Percentiles rank a stretch among this genome's conserved stretches.
Evolutionary conservation across 2,113 vertebrate genomes (phyloP).

Genomic region (Sapayoa aenigma): DNA sequence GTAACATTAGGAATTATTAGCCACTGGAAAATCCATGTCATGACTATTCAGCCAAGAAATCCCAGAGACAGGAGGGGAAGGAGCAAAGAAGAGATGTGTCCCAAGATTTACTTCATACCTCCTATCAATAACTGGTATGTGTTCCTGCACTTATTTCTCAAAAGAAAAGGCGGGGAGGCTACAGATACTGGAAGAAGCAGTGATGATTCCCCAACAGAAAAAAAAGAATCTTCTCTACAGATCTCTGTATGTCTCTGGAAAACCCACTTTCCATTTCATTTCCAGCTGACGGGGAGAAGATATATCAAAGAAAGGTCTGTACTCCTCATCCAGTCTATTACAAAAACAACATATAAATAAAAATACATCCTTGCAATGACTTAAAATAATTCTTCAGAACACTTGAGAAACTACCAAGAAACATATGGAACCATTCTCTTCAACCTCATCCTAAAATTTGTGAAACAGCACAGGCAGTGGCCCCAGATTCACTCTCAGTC

Average conservation of each 20-base stretch:
- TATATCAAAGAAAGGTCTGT: neutral
- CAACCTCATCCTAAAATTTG: neutral
- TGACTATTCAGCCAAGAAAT: neutral
- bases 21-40: neutral
- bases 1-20: neutral
- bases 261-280: neutral
- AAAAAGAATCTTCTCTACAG: neutral
- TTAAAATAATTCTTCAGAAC: neutral
- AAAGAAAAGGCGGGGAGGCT: fast-evolving
- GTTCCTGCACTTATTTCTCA: neutral
- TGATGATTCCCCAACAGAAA: neutral
- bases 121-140: neutral
- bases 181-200: neutral
- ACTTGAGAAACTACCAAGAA: neutral
- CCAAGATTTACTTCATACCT: neutral
- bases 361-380: neutral
- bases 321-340: neutral
- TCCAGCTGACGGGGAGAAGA: neutral
- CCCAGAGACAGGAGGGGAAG: neutral
- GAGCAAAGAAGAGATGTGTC: neutral
- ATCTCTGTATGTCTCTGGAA: neutral
- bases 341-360: neutral
- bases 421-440: neutral
- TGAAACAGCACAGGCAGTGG: neutral
- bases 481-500: neutral